Evolutionary conservation across 2,113 vertebrate genomes (phyloP).

Genomic region (Phrynosoma platyrhinos): DNA sequence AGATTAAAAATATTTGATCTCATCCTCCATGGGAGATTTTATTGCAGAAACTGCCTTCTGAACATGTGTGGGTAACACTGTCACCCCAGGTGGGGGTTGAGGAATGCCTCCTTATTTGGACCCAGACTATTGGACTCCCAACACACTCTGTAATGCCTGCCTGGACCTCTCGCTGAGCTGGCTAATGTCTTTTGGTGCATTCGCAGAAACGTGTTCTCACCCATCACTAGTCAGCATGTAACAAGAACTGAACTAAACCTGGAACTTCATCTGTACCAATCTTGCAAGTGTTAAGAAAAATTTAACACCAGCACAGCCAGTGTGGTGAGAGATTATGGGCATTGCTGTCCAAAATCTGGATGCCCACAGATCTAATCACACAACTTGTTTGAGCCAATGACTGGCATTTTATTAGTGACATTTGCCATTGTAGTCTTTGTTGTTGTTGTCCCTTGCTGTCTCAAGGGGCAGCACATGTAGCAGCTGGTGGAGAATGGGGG

Average conservation of each 20-base stretch:
- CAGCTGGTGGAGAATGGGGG: too few relatives aligned
- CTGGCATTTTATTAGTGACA: too few relatives aligned
- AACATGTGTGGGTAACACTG: too few relatives aligned
- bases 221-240: neutral
- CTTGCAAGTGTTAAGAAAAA: neutral
- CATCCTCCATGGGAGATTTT: neutral
- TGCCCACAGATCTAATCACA: neutral
- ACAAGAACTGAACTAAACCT: neutral
- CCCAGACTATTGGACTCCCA: neutral
- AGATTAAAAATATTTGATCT: neutral
- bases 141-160: neutral
- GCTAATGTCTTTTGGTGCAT: neutral
- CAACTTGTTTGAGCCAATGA: neutral
- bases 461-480: too few relatives aligned
- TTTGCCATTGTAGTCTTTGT: too few relatives aligned
- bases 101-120: too few relatives aligned
- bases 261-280: neutral
- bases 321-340: neutral
- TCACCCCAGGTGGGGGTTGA: too few relatives aligned
- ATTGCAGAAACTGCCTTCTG: neutral
- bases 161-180: neutral
- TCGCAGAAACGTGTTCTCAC: neutral
- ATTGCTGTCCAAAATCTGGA: too few relatives aligned
- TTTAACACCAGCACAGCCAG: neutral
- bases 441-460: too few relatives aligned